A percentile compares a stretch with the other conserved stretches of the same genome.
Conservation (phyloP, 1,140 invertebrate genomes). For the Drosophila sechellia region DNA sequence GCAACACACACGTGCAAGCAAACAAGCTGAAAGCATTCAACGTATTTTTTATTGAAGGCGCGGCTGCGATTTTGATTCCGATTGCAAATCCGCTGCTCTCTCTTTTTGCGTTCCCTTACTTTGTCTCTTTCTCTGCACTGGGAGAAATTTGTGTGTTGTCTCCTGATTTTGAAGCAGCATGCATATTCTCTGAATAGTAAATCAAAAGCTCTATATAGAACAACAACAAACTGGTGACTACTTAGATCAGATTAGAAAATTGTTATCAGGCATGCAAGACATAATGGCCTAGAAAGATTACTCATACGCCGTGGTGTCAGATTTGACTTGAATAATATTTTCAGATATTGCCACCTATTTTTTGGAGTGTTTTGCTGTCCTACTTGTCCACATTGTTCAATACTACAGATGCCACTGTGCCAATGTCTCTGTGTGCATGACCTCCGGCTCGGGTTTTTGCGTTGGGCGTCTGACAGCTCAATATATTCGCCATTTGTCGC, state of each 20-base stretch:
- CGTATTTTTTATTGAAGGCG: constrained; percentile 51
- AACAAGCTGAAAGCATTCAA: constrained; percentile 44
- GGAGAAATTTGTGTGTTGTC: background rate
- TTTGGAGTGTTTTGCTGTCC: constrained; percentile 3
- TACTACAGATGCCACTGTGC: constrained; percentile 46
- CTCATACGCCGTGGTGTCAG: no score
- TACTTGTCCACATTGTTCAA: constrained; percentile 72
- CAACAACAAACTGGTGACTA: no score
- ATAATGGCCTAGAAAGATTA: no score
- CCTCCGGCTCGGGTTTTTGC: constrained; percentile 37
- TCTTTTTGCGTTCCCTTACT: background rate
- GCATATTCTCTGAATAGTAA: no score
- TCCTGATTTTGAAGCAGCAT: no score
- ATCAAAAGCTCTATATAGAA: no score
- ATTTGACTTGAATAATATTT: no score
- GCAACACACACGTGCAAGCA: constrained; percentile 23
- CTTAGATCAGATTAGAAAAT: no score
- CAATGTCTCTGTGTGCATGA: constrained; percentile 35
- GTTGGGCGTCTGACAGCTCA: constrained; percentile 76
- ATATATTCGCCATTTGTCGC: constrained; percentile 84
- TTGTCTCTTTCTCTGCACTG: constrained; percentile 1
- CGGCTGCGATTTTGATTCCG: constrained; percentile 62
- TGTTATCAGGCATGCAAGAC: no score
- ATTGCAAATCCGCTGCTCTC: constrained; percentile 40
- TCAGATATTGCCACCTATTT: background rate